Evolutionary conservation across 2,888 invertebrate genomes (phyloP), one percentile per base, ranked within the genome.

Genomic region (Pteria penguin): DNA sequence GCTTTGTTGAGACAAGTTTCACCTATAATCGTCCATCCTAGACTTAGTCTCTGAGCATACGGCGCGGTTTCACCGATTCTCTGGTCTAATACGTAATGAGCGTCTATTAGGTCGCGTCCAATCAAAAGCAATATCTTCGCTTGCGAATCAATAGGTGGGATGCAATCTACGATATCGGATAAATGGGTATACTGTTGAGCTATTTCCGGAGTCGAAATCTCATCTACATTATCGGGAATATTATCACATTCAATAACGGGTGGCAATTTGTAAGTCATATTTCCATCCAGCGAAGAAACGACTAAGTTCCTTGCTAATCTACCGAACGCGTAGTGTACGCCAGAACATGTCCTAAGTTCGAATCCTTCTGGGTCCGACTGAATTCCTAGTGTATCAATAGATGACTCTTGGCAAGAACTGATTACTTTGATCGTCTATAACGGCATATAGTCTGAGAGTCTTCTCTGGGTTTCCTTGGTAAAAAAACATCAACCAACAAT

Each of bases 11-110:
- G 31, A 31, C 61, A 61, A 1, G 32, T 31, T 22, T 71, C 70
- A 2, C 71, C 62, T 2, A 62, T 62, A 8, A 71, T 29, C 0
- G 62, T 62, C 70, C 62, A 71, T 45, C 70, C 70, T 1, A 71
- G 54, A 2, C 45, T 33, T 24, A 62, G 26, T 5, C 4, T 33
- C 29, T 71, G 70, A 0, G 61, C 70, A 32, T 31, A 71, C 11
- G 70, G 70, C 18, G 54, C 54, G 24, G 8, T 26, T 2, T 36
- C 0, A 2, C 70, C 58, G 33, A 66, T 66, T 36, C 36, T 36
- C 14, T 75, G 75, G 1, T 75, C 70, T 0, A 60, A 24, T 8
- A 75, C 66, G 11, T 75, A 54, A 31, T 75, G 75, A 0, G 70
- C 70, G 11, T 58, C 32, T 5, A 61, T 45, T 26, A 75, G 22